Evolutionary conservation across 1,140 invertebrate species (phyloP), one percentile per base, ranked within the genome.

Genomic region (Agraylea sexmaculata): DNA sequence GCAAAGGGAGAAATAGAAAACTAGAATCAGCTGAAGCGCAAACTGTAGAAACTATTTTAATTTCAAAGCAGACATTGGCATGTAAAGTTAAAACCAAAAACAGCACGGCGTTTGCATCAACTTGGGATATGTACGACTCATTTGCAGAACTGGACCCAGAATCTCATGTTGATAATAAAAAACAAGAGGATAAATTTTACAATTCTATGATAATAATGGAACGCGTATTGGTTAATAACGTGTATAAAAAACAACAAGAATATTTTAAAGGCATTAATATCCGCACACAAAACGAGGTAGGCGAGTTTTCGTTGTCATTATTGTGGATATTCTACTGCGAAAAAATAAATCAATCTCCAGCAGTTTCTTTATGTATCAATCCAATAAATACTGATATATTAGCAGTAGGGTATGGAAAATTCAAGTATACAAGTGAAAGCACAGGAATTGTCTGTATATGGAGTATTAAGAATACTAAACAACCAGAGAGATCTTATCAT

Each of bases 391-490:
- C 59, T 2, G 74, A 76, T 44, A 63, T 85, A 1, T 47, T 83
- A 11, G 81, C 80, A 0, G 77, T 78, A 1, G 78, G 69, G n/a
- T 80, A 84, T 45, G 80, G 77, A 1, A 70, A 76, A 41, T 77
- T 67, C 43, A 65, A 64, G 31, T 73, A 64, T 49, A 56, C 60
- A 3, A 67, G 73, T 22, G 46, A 45, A 2, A 57, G 44, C 7
- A 58, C 62, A 32, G 84, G 86, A 1, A 50, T 80, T n/a, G 64
- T 91, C 1, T 71, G 80, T 31, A 66, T 89, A 44, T 92, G 83
- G 81, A 78, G 73, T 45, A 76, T 87, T 0, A 92, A 92, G 64
- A 91, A 90, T 60, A 87, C 87, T 0, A 74, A 75, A 7, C 77
- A 80, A 51, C 87, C 87, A 0, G 88, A 88, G 55, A 68, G 77